A percentile compares a stretch with the other conserved stretches of the same genome.
These are phyloP conservation scores for Heterodera carotae DNA, from an alignment of 1,140 invertebrate genomes.

Conservation along the genomic window DNA sequence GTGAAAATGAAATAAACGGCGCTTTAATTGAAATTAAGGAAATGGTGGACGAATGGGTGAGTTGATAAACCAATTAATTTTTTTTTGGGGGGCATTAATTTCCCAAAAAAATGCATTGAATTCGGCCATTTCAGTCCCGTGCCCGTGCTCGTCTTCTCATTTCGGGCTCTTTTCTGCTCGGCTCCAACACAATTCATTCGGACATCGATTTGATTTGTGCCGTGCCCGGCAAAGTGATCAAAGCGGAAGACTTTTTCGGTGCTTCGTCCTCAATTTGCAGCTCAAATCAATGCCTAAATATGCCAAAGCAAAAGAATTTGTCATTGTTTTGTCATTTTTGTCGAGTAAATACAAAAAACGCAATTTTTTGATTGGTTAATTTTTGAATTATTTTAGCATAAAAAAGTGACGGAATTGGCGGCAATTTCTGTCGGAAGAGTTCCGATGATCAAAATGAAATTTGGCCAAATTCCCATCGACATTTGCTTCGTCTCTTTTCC, in stretches of 20 bases:
- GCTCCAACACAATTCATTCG: not conserved
- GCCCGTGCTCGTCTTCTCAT: not conserved
- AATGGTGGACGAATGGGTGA: not conserved
- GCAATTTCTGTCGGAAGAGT: not conserved
- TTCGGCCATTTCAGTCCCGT: not conserved
- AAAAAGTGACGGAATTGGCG: not conserved
- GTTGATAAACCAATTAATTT: not conserved
- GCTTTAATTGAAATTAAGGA: not conserved
- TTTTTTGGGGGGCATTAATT: no score
- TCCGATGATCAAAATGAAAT: not conserved
- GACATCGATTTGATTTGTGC: conserved; percentile 2
- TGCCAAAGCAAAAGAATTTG: not conserved
- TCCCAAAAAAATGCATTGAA: no score
- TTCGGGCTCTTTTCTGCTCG: not conserved
- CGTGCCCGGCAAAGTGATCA: not conserved
- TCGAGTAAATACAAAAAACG: not conserved
- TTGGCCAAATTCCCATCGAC: not conserved
- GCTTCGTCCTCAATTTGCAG: not conserved
- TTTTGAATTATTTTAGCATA: not conserved
- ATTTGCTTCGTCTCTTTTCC: not conserved
- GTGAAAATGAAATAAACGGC: not conserved
- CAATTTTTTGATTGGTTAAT: no score
- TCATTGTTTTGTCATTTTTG: not conserved
- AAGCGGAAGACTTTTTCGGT: not conserved
- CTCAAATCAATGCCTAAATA: not conserved